Percentiles rank a stretch among this genome's conserved stretches.
These are phyloP conservation scores for Brachymystax lenok DNA, from an alignment of 2,797 vertebrate genomes.

Conservation along the genomic window DNA sequence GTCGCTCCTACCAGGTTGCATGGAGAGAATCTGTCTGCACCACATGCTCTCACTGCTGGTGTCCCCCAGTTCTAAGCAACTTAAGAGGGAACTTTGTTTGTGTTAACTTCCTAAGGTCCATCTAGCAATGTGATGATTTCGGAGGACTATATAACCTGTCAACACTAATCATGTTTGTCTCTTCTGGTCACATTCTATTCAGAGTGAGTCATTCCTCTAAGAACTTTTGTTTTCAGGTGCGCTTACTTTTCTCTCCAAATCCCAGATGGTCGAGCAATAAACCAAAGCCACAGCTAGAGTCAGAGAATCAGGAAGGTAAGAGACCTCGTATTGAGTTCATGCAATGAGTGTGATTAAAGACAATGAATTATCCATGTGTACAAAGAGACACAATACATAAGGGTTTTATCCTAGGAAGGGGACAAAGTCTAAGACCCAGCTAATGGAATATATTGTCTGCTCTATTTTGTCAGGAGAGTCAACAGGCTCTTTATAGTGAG, in stretches of 20 bases:
- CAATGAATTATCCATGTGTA: constrained; percentile 62
- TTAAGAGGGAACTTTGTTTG: background rate
- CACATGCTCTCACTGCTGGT: too few relatives aligned
- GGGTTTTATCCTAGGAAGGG: constrained; percentile 44
- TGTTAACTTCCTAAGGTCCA: background rate
- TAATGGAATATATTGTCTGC: constrained; percentile 62
- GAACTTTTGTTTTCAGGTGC: background rate
- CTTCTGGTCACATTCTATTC: too few relatives aligned
- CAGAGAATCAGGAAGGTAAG: background rate
- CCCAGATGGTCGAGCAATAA: background rate
- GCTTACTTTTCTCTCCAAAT: background rate
- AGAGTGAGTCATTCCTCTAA: background rate
- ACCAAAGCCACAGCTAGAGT: background rate
- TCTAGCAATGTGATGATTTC: background rate
- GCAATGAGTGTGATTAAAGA: constrained; percentile 54
- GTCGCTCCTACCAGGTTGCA: too few relatives aligned
- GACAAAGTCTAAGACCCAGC: constrained; percentile 41
- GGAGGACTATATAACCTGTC: background rate
- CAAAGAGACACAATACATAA: constrained; percentile 54
- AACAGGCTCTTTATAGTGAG: constrained; percentile 45
- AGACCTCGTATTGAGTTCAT: constrained; percentile 25
- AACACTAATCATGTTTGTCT: background rate
- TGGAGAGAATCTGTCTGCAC: too few relatives aligned
- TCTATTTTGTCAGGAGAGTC: constrained; percentile 51
- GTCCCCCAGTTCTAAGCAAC: background rate